These are phyloP conservation scores for Holotrichia oblita DNA, from an alignment of 1,140 invertebrate species.

Conservation along the genomic window DNA sequence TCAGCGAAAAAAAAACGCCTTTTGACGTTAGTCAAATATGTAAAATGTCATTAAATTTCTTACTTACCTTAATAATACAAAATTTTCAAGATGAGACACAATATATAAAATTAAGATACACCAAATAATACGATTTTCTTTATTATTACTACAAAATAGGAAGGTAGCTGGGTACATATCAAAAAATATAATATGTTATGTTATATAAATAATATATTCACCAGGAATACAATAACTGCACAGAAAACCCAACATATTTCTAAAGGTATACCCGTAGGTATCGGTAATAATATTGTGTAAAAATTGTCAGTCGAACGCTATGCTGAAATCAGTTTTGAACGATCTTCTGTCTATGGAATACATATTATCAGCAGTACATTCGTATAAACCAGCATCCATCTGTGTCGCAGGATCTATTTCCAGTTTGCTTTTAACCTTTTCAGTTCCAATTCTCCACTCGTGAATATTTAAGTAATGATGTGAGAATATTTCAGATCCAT, in stretches of 20 bases:
- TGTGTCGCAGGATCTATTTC: conserved; percentile 94
- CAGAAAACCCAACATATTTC: too few species aligned
- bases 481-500: conserved; percentile 87
- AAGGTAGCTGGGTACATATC: not conserved
- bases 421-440: conserved; percentile 89
- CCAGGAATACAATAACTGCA: not conserved
- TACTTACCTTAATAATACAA: too few species aligned
- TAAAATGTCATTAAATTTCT: too few species aligned
- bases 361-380: conserved; percentile 92
- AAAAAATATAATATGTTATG: conserved; percentile 11
- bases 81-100: too few species aligned
- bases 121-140: too few species aligned
- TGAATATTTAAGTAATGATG: conserved; percentile 90
- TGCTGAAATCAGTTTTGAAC: conserved; percentile 92
- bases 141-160: too few species aligned
- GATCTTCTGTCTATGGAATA: conserved; percentile 89
- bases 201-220: conserved; percentile 1
- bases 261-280: not conserved
- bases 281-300: not conserved
- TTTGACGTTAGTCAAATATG: too few species aligned
- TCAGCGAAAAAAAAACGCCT: too few species aligned
- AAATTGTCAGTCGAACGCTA: conserved; percentile 77
- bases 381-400: conserved; percentile 91
- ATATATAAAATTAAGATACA: too few species aligned
- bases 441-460: conserved; percentile 83